Base-by-base conservation (phyloP, 2,888 invertebrate genomes). In the Adela reaumurella region DNA sequence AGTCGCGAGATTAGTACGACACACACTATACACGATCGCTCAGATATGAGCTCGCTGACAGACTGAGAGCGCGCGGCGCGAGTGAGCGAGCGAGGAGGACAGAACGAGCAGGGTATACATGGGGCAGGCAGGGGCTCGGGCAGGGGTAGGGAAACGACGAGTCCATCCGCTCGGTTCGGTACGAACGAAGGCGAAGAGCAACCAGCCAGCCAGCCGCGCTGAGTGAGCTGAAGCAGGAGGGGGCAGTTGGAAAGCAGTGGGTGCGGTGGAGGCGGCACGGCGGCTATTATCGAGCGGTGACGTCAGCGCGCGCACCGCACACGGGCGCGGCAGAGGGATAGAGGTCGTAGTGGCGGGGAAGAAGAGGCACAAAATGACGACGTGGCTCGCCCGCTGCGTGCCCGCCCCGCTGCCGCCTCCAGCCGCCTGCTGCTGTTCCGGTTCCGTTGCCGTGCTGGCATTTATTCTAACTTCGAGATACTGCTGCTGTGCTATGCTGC, bases 241-340 rank as follows among this genome's bases (percentile, higher is more conserved):
- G 3, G 19, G 45, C 18, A 19, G 4, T 10, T 42, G 45, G 45
- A 14, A 19, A 6, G 45, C 11, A 8, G 5, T 10, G 46, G 16
- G 46, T 5, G 46, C 3, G 19, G 20, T 6, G 24, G 24, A 24
- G 24, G 24, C 24, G 19, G 16, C 46, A 16, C 5, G 64, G 70
- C 71, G 62, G 70, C 74, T 73, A 74, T 74, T 77, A 78, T 78
- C 76, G 78, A 78, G 69, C 77, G 77, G 74, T 78, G 78, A 78
- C 78, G 78, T 78, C 78, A 78, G 78, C 77, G 78, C 76, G 77
- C 77, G 77, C 77, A 76, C 67, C 70, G 63, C 69, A 63, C 63
- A 68, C 61, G 60, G 52, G 48, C 54, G 55, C 64, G 60, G 61
- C 62, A 41, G 16, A n/a, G 14, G 41, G 24, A 24, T 24, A 24